phyloP scores from a whole-genome alignment of 2,797 vertebrate species.

The Anisognathus igniventris region DNA sequence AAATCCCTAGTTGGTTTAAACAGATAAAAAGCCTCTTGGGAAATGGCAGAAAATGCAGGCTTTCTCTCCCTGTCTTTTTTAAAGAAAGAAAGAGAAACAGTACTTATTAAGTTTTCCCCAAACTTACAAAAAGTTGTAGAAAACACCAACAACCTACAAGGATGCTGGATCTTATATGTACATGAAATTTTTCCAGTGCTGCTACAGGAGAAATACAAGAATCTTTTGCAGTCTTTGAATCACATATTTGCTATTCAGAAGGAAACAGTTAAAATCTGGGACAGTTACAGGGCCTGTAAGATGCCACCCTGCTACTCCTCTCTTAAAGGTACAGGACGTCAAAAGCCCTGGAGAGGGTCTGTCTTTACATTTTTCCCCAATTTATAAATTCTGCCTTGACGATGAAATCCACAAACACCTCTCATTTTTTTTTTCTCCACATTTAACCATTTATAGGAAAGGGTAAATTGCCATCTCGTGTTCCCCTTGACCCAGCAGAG shows the following conservation, averaged over 20 bases:
- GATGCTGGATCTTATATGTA: background rate
- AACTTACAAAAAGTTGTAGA: background rate
- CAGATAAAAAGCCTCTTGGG: constrained; percentile 68
- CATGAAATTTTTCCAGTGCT: background rate
- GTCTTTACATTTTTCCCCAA: background rate
- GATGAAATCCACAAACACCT: constrained; percentile 23
- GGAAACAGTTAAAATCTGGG: background rate
- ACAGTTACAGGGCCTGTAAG: constrained; percentile 23
- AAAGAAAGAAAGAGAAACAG: constrained; percentile 51
- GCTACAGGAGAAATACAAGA: background rate
- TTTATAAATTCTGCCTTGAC: background rate
- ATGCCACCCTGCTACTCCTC: background rate
- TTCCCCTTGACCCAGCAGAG: constrained; percentile 75
- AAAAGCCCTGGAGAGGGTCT: background rate
- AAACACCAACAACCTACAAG: background rate
- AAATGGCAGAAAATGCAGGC: constrained; percentile 57
- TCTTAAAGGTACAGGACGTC: constrained; percentile 31
- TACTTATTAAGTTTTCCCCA: constrained; percentile 18
- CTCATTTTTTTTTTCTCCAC: background rate
- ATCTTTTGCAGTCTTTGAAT: background rate
- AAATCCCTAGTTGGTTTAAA: constrained; percentile 75
- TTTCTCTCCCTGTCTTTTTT: constrained; percentile 34
- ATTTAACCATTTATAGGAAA: constrained; percentile 45
- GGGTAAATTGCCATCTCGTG: constrained; percentile 51
- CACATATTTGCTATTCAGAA: background rate